Evolutionary conservation across 2,113 vertebrate species (phyloP).

Genomic region (Meriones unguiculatus): DNA sequence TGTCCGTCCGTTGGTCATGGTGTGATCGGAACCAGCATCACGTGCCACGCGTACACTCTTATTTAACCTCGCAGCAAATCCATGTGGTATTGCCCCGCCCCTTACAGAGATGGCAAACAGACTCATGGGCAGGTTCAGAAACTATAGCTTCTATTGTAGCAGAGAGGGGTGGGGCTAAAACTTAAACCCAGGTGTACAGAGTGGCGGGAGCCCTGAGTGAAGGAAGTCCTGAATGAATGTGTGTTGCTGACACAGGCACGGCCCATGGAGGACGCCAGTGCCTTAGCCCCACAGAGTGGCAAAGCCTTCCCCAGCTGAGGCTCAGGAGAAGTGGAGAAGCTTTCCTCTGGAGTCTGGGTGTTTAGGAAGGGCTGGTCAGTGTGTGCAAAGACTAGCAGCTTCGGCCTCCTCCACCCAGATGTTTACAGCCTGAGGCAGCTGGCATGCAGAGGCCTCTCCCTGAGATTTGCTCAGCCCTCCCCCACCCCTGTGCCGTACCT

Average conservation of each 20-base stretch:
- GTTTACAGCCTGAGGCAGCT: neutral
- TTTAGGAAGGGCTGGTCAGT: neutral
- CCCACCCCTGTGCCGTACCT: too few relatives aligned
- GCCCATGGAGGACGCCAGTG: neutral
- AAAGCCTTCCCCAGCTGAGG: neutral
- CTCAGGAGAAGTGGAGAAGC: neutral
- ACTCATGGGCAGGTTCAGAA: neutral
- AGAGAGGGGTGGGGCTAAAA: neutral
- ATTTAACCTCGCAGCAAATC: neutral
- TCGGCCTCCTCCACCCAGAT: neutral
- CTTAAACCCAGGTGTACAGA: neutral
- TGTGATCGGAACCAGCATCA: neutral
- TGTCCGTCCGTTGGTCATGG: neutral
- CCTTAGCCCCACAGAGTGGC: neutral
- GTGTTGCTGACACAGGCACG: neutral
- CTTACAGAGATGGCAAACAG: neutral
- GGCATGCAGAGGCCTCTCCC: neutral
- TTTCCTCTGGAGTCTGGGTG: neutral
- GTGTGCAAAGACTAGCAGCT: neutral
- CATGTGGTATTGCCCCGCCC: neutral
- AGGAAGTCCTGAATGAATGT: neutral
- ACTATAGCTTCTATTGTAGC: neutral
- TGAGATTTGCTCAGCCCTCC: neutral
- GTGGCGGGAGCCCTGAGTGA: too few relatives aligned
- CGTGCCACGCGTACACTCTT: neutral